These are phyloP conservation scores for Agrotis puta DNA, from an alignment of 2,888 invertebrate species.

Conservation along the genomic window DNA sequence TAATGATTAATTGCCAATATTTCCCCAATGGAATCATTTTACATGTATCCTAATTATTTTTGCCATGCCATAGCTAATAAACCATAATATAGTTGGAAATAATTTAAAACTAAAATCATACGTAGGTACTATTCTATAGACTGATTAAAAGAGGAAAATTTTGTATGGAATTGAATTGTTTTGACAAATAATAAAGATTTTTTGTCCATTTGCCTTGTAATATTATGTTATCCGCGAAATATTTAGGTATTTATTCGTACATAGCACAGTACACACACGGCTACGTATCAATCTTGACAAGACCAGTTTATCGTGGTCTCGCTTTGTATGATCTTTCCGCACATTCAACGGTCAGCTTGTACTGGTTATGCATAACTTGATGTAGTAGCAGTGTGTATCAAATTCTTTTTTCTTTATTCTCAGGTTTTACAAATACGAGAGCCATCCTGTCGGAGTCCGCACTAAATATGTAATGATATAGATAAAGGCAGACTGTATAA, in stretches of 20 bases:
- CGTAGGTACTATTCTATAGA: neutral
- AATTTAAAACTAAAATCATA: constrained; percentile 23
- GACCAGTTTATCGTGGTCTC: no score
- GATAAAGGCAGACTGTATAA: no score
- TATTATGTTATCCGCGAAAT: constrained; percentile 5
- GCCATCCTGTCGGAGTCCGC: no score
- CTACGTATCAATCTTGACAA: no score
- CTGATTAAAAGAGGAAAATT: constrained; percentile 16
- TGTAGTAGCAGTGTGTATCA: no score
- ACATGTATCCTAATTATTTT: constrained; percentile 43
- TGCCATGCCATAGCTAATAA: constrained; percentile 14
- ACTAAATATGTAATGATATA: no score
- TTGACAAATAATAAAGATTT: constrained; percentile 31
- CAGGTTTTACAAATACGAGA: no score
- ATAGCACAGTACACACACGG: no score
- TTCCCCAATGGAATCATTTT: constrained; percentile 36
- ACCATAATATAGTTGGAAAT: constrained; percentile 3
- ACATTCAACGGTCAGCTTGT: no score
- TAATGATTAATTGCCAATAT: constrained; percentile 39
- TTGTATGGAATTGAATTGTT: constrained; percentile 16
- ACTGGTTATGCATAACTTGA: no score
- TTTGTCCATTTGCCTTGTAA: constrained; percentile 19
- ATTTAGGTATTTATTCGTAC: neutral
- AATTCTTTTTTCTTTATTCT: no score
- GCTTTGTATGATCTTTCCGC: no score